Evolutionary conservation across 2,888 invertebrate species (phyloP).

Genomic region (Scaptomyza reducta): DNA sequence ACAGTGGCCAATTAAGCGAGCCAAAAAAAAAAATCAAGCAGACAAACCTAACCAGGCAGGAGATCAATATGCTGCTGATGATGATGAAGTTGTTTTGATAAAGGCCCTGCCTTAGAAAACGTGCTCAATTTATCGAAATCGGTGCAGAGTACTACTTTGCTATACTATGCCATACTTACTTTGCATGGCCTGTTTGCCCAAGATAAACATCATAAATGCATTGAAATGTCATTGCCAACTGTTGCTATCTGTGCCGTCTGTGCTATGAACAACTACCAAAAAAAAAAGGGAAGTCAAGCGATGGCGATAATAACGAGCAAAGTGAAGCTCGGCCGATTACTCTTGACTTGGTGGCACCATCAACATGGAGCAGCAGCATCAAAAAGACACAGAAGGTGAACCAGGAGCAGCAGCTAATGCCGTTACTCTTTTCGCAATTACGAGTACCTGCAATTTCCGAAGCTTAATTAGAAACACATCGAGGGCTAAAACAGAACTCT

Average conservation of each 20-base stretch:
- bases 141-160: conserved; percentile 58
- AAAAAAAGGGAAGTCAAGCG: conserved; percentile 41
- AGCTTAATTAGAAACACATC: conserved; percentile 71
- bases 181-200: conserved; percentile 64
- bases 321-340: conserved; percentile 46
- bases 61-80: conserved; percentile 59
- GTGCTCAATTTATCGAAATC: conserved; percentile 79
- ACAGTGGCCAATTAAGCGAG: conserved; percentile 60
- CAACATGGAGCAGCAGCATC: conserved; percentile 8
- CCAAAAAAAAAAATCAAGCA: conserved; percentile 43
- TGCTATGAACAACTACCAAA: conserved; percentile 41
- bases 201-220: conserved; percentile 83
- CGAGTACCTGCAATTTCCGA: conserved; percentile 67
- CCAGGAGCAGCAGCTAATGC: conserved; percentile 39
- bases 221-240: conserved; percentile 81
- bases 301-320: conserved; percentile 71
- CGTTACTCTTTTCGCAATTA: conserved; percentile 76
- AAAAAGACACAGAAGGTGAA: conserved; percentile 43
- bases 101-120: conserved; percentile 74
- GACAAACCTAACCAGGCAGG: conserved; percentile 37
- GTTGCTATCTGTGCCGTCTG: conserved; percentile 61
- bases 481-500: conserved; percentile 33
- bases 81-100: conserved; percentile 80
- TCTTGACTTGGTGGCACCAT: conserved; percentile 29
- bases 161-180: conserved; percentile 37